Evolutionary conservation across 2,113 vertebrate species (phyloP).

Genomic region (Callocephalon fimbriatum): DNA sequence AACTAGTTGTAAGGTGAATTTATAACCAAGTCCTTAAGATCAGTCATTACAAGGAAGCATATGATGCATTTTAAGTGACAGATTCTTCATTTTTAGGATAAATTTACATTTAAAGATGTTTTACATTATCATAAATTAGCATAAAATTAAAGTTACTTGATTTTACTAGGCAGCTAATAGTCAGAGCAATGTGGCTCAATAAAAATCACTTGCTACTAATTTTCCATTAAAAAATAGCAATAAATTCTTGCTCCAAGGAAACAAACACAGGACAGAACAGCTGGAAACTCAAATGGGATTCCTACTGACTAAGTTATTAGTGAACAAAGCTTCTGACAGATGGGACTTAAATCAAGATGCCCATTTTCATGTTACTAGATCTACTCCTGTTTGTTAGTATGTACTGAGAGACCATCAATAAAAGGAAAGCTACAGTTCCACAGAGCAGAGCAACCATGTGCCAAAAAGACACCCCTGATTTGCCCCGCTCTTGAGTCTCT

Average conservation of each 20-base stretch:
- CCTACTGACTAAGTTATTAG: neutral
- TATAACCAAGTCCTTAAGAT: constrained; percentile 63
- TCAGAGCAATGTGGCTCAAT: constrained; percentile 24
- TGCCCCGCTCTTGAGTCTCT: neutral
- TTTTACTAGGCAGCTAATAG: constrained; percentile 38
- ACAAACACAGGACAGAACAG: neutral
- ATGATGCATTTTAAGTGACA: constrained; percentile 48
- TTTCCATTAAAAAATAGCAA: constrained; percentile 15
- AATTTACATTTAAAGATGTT: constrained; percentile 47
- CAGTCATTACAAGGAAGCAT: constrained; percentile 47
- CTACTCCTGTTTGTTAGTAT: neutral
- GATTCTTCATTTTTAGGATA: constrained; percentile 30
- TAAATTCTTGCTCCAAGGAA: neutral
- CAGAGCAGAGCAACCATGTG: neutral
- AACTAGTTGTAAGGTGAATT: constrained; percentile 62
- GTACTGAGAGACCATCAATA: neutral
- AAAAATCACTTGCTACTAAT: constrained; percentile 7
- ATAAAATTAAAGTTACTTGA: constrained; percentile 57
- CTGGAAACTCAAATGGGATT: neutral
- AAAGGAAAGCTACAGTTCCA: neutral
- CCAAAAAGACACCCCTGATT: neutral
- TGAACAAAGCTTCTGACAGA: neutral
- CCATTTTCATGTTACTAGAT: neutral
- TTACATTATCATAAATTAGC: constrained; percentile 48
- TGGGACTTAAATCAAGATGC: neutral